Evolutionary conservation across 2,113 vertebrate species (phyloP).

Genomic region (Quiscalus mexicanus): DNA sequence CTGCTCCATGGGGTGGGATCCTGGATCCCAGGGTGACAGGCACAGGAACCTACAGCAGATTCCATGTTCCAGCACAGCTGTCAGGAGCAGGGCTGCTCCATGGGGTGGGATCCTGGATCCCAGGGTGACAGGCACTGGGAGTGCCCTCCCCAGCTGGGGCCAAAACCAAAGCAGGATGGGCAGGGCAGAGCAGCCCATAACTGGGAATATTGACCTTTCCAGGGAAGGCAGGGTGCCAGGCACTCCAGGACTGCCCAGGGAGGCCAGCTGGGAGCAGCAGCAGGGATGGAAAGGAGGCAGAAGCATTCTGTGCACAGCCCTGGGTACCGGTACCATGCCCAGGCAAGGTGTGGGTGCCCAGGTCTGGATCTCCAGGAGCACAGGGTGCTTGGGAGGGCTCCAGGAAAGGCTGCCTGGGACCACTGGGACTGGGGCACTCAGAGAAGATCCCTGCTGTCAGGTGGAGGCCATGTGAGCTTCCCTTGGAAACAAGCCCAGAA

Average conservation of each 20-base stretch:
- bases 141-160: not conserved
- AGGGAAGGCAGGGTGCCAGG: not conserved
- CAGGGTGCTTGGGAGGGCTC: not conserved
- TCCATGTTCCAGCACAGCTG: not conserved
- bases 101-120: not conserved
- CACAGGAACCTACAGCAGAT: too few species aligned
- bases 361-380: not conserved
- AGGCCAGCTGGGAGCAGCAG: not conserved
- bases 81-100: not conserved
- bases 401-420: not conserved
- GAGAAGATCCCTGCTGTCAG: not conserved
- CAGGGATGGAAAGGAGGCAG: not conserved
- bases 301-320: not conserved
- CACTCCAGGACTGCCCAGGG: not conserved
- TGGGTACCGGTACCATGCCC: not conserved
- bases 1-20: too few species aligned
- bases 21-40: too few species aligned
- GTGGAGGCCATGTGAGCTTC: not conserved
- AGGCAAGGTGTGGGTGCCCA: not conserved
- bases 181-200: not conserved
- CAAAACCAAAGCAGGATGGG: not conserved
- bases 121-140: not conserved
- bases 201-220: not conserved
- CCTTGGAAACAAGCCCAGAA: not conserved
- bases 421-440: not conserved